These are phyloP conservation scores for Drosophila fulvimacula DNA, from an alignment of 2,888 invertebrate species.

Conservation along the genomic window DNA sequence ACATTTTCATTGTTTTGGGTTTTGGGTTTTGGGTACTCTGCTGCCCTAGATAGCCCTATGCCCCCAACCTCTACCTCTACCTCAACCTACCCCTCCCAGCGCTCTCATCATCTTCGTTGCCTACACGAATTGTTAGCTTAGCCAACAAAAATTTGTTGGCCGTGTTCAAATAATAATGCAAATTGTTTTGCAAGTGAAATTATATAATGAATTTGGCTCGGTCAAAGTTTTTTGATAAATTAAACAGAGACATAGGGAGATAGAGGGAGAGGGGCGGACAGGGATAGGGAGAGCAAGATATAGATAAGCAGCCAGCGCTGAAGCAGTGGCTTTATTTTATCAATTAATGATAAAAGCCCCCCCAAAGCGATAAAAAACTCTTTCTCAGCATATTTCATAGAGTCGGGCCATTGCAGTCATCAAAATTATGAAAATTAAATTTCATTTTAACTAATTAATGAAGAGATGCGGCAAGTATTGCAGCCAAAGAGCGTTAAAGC, in stretches of 20 bases:
- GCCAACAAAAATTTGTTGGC: conserved; percentile 31
- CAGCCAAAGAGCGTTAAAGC: neutral
- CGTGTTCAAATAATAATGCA: conserved; percentile 70
- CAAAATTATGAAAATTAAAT: conserved; percentile 17
- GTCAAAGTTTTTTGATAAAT: conserved; percentile 44
- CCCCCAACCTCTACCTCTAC: neutral
- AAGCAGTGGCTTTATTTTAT: conserved; percentile 32
- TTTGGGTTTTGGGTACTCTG: conserved; percentile 27
- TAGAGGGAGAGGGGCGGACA: neutral
- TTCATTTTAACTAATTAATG: conserved; percentile 16
- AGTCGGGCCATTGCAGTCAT: conserved; percentile 13
- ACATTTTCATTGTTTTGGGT: conserved; percentile 46
- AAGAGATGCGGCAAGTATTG: conserved; percentile 1
- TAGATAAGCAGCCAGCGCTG: conserved; percentile 17
- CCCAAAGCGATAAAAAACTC: conserved; percentile 27
- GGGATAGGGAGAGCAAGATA: neutral
- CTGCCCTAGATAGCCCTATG: conserved; percentile 5
- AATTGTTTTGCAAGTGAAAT: conserved; percentile 71
- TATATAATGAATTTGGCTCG: conserved; percentile 55
- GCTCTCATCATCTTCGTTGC: neutral
- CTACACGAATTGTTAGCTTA: conserved; percentile 53
- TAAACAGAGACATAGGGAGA: neutral
- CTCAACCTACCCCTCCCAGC: neutral
- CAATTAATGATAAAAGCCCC: conserved; percentile 44
- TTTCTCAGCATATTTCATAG: conserved; percentile 24